phyloP scores from a whole-genome alignment of 2,888 invertebrate species.

The Phlogophora meticulosa region DNA sequence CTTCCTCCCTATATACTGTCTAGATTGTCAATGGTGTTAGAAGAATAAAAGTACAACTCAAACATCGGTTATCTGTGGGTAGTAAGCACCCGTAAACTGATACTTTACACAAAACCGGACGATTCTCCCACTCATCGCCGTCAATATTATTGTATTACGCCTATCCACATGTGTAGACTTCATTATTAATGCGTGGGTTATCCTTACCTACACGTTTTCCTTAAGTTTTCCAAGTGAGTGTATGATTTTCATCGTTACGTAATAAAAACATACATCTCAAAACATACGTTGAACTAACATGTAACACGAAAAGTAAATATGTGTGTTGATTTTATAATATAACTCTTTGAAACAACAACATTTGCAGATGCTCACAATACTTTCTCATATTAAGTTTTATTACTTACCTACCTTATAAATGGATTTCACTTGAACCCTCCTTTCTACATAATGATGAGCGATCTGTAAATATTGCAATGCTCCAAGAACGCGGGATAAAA shows the following conservation, averaged over 20 bases:
- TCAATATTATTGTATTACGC: conserved; percentile 19
- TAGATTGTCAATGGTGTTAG: not conserved
- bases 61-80: not conserved
- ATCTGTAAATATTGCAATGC: not conserved
- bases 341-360: not conserved
- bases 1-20: too few species aligned
- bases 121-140: conserved; percentile 4
- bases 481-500: not conserved
- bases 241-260: conserved; percentile 39
- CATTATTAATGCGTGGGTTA: conserved; percentile 49
- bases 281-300: conserved; percentile 12
- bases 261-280: conserved; percentile 29
- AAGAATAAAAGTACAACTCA: conserved; percentile 3
- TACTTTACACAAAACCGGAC: conserved; percentile 7
- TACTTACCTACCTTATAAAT: not conserved
- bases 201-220: conserved; percentile 19
- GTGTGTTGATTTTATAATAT: not conserved
- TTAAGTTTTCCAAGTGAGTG: conserved; percentile 45
- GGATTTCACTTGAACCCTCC: not conserved
- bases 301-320: conserved; percentile 18
- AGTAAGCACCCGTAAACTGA: conserved; percentile 13
- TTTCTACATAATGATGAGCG: not conserved
- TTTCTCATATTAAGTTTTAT: not conserved
- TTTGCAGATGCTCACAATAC: conserved; percentile 4
- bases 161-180: conserved; percentile 21